Conservation (phyloP, 2,113 vertebrate genomes). For the Conger conger region DNA sequence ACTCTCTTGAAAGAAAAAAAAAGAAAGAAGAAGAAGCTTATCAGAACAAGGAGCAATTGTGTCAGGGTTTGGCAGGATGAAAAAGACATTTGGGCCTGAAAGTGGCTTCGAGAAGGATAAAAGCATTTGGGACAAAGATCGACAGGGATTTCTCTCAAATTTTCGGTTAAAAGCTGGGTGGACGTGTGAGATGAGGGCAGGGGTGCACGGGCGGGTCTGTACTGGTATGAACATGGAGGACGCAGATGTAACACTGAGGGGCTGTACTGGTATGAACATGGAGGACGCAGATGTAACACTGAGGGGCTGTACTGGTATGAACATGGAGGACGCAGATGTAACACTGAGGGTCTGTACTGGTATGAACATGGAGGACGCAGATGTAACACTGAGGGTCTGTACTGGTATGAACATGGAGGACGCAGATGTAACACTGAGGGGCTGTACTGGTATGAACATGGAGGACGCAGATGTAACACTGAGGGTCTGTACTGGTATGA, state of each 20-base stretch:
- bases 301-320: no score
- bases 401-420: no score
- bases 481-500: no score
- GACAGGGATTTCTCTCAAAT: not conserved
- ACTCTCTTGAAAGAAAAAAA: conserved; percentile 12
- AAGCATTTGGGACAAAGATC: not conserved
- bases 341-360: no score
- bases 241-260: no score
- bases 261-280: no score
- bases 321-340: not conserved
- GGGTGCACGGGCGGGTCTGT: not conserved
- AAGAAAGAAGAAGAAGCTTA: conserved; percentile 21
- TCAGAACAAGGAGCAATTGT: not conserved
- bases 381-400: no score
- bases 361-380: no score
- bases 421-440: no score
- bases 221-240: not conserved
- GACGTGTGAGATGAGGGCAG: not conserved
- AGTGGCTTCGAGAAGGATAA: not conserved
- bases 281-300: no score
- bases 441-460: no score
- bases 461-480: no score
- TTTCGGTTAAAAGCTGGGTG: not conserved
- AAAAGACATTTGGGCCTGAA: not conserved
- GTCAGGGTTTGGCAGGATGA: not conserved